Percentiles rank a stretch among this genome's conserved stretches.
Conservation (phyloP, 1,140 invertebrate genomes). For the Dinoponera quadriceps region DNA sequence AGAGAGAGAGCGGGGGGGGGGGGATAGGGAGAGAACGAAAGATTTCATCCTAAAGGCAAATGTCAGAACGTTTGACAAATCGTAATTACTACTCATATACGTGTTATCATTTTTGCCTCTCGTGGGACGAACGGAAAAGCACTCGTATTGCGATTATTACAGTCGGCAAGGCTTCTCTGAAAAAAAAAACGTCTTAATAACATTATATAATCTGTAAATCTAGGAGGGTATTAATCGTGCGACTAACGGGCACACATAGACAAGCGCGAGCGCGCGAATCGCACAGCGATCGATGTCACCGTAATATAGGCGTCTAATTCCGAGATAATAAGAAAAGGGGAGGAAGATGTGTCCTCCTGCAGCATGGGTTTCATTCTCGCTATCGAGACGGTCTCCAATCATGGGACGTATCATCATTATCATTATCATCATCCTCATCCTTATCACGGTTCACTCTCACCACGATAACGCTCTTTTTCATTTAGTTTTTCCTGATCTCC, state of each 20-base stretch:
- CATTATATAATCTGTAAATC: slow-evolving; percentile 48
- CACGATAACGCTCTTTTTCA: slow-evolving; percentile 27
- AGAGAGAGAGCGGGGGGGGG: background rate
- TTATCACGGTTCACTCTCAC: slow-evolving; percentile 14
- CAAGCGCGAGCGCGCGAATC: slow-evolving; percentile 4
- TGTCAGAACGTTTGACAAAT: slow-evolving; percentile 21
- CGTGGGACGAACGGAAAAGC: background rate
- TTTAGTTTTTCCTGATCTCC: background rate
- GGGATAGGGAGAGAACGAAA: background rate
- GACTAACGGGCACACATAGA: slow-evolving; percentile 15
- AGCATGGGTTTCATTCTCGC: slow-evolving; percentile 31
- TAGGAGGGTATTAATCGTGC: slow-evolving; percentile 41
- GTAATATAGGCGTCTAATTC: slow-evolving; percentile 34
- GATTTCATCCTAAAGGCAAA: slow-evolving; percentile 33
- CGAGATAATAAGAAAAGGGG: slow-evolving; percentile 26
- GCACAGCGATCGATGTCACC: slow-evolving; percentile 15
- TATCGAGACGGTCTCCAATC: background rate
- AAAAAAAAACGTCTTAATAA: slow-evolving; percentile 53
- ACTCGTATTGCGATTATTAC: slow-evolving; percentile 26
- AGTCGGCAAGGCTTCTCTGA: slow-evolving; percentile 59
- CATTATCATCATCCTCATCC: slow-evolving; percentile 6
- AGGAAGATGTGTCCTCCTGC: background rate
- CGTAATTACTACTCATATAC: background rate
- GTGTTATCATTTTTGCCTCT: background rate
- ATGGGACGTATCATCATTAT: slow-evolving; percentile 32